Evolutionary conservation across 2,113 vertebrate species (phyloP), one percentile per base, ranked within the genome.

Genomic region (Coregonus clupeaformis): DNA sequence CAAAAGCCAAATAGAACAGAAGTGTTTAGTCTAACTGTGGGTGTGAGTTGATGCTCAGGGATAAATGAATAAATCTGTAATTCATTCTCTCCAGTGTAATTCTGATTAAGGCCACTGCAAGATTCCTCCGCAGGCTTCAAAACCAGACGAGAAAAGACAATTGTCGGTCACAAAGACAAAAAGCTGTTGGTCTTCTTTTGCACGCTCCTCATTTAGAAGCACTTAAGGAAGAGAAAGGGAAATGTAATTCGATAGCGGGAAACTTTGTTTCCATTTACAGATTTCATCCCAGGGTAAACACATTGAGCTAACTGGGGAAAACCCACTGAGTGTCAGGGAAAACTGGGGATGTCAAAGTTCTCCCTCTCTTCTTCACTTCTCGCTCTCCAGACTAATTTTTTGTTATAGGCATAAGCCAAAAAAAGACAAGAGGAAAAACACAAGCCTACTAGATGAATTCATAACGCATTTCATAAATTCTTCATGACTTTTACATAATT

Each of bases 401-500:
- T 94, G 94, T 95, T 95, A 95, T 95, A 96, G 49, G 13, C 16
- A 18, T 16, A 52, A 4, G 49, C 3, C 49, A 68, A 68, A 11
- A 18, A 20, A 68, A 89, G 83, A 77, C 82, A 88, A 88, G 83
- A 83, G 71, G 6, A 68, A 83, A 88, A 85, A 83, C 82, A 42
- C 82, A 86, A 86, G 66, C 55, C 66, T 63, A 52, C 68, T 22
- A 93, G 93, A 93, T 84, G 91, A 97, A 97, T 52, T 97, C 96
- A 98, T 97, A 98, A 98, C 96, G 94, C 94, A 98, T 98, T 96
- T 96, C 96, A 98, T 98, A 96, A 98, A 98, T 97, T 98, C 95
- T 99, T 98, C 94, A 98, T 97, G 96, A 96, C 52, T 57, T 29
- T 92, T 95, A 86, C 87, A 95, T 96, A 97, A 94, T 96, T 95